phyloP scores from a whole-genome alignment of 2,888 invertebrate species.

The Pogonocherus hispidulus region DNA sequence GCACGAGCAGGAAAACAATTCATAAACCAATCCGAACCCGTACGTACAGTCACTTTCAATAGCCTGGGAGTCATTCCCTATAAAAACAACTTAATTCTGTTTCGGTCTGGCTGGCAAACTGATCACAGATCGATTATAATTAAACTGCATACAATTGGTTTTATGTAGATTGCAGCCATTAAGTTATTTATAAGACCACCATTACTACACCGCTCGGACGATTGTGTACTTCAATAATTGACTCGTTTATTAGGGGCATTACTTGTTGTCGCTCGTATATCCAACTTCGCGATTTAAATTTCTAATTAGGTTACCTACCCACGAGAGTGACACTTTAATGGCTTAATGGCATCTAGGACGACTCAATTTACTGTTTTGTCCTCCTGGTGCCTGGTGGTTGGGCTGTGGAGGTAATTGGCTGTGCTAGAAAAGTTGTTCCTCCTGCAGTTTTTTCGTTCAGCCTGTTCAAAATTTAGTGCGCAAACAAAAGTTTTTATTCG shows the following conservation, averaged over 20 bases:
- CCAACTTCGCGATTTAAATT: slow-evolving; percentile 1
- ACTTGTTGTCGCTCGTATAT: slow-evolving; percentile 11
- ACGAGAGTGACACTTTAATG: not conserved
- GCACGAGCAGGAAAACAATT: not conserved
- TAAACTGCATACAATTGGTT: slow-evolving; percentile 50
- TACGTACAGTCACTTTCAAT: slow-evolving; percentile 9
- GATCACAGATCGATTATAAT: slow-evolving; percentile 59
- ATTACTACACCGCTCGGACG: slow-evolving; percentile 10
- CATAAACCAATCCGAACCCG: slow-evolving; percentile 5
- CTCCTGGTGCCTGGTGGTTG: not conserved
- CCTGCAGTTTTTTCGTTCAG: too few relatives aligned
- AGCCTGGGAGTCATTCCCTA: slow-evolving; percentile 33
- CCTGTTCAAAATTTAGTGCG: too few relatives aligned
- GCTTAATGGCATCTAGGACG: slow-evolving; percentile 1
- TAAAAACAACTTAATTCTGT: slow-evolving; percentile 59
- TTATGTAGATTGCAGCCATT: slow-evolving; percentile 43
- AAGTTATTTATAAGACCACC: slow-evolving; percentile 19
- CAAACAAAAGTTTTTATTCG: too few relatives aligned
- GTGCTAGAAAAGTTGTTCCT: too few relatives aligned
- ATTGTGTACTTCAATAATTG: slow-evolving; percentile 8
- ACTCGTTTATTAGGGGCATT: slow-evolving; percentile 15
- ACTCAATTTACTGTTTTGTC: not conserved
- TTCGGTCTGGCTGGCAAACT: slow-evolving; percentile 58
- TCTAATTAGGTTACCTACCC: slow-evolving; percentile 11
- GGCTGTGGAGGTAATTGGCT: too few relatives aligned